Conservation (phyloP, 2,797 vertebrate species). For the Selene dorsalis region DNA sequence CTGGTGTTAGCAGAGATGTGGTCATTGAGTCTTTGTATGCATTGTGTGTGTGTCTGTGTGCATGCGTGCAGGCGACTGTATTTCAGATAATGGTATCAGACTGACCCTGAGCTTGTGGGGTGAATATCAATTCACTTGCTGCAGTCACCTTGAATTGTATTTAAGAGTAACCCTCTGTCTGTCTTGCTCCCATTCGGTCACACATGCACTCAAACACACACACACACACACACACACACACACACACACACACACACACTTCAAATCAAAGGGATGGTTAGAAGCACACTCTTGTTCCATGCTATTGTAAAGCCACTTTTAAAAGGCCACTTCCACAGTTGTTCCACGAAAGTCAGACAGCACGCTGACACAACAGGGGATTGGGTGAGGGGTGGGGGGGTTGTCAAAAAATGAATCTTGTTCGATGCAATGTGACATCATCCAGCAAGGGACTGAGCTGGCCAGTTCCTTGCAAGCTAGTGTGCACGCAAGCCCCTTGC, state of each 20-base stretch:
- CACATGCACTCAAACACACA: neutral
- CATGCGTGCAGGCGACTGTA: neutral
- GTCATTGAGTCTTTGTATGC: neutral
- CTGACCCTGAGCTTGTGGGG: neutral
- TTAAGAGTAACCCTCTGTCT: neutral
- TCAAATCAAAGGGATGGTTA: neutral
- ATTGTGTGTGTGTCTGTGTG: neutral
- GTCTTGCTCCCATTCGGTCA: neutral
- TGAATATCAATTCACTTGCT: slow-evolving; percentile 2
- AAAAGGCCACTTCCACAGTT: too few relatives aligned
- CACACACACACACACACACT: neutral
- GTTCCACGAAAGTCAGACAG: too few relatives aligned
- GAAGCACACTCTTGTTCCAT: neutral
- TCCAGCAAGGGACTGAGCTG: too few relatives aligned
- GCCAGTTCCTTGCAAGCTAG: too few relatives aligned
- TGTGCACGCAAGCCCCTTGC: too few relatives aligned
- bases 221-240: neutral
- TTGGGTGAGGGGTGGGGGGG: too few relatives aligned
- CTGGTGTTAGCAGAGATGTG: neutral
- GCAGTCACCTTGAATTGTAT: slow-evolving; percentile 1
- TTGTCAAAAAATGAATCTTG: too few relatives aligned
- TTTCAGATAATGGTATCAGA: neutral
- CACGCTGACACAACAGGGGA: too few relatives aligned
- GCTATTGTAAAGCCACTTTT: neutral
- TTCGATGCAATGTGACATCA: too few relatives aligned